Base-by-base conservation (phyloP, 2,888 invertebrate genomes). In the Cremastobaeus sp. region DNA sequence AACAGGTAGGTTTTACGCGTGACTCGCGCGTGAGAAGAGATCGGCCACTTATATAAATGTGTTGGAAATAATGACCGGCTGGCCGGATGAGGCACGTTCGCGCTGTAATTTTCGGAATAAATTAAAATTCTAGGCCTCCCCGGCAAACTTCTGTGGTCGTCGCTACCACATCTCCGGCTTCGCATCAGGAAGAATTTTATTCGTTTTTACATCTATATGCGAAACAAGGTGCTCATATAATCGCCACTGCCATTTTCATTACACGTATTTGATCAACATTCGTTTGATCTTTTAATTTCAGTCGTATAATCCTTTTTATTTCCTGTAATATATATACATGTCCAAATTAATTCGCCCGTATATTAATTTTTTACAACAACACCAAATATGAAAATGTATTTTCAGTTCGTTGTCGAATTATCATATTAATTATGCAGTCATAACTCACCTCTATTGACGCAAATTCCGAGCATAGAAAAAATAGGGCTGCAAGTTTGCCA, bases 41-140 rank as follows among this genome's bases (percentile, higher is more conserved):
- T 79, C 77, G 76, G 70, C 60, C 69, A 45, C 62, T 74, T 73
- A 73, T 62, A 68, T 59, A 74, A 71, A 74, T 70, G 60, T 55
- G 60, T 69, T 41, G 55, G 39, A 54, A 62, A 72, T 72, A 74
- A 76, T 55, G 71, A 74, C 77, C 54, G 74, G 12, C 60, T 64
- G 69, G 39, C 45, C 71, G 60, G 71, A 62, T 30, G 54, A 70
- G 60, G 74, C 74, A 74, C 77, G 77, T 75, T 76, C 75, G 78
- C 74, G 79, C 77, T 77, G 78, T 82, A 79, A 82, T 82, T 82
- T 82, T 79, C 73, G 75, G 76, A 64, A 76, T 71, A 76, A 82
- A 82, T 82, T 82, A 79, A 81, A 78, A 82, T 81, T 79, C 78
- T 75, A 78, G 66, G 74, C 30, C 74, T 64, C 47, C 48, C 57